Evolutionary conservation across 2,888 invertebrate genomes (phyloP), one percentile per base, ranked within the genome.

Genomic region (Selenia dentaria): DNA sequence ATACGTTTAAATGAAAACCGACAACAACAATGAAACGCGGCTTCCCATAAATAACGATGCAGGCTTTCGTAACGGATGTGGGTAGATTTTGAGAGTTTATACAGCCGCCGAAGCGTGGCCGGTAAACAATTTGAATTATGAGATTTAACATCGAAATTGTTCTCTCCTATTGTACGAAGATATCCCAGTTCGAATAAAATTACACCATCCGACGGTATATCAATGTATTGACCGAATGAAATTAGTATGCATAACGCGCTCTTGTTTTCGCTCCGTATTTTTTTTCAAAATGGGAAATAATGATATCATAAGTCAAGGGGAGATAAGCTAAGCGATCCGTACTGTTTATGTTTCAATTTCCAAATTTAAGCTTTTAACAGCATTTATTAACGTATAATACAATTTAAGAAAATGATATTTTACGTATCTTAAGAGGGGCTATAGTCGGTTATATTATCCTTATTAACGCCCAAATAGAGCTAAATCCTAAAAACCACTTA

Each of bases 1-100:
- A 75, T 83, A 78, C 78, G 79, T 75, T 77, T 73, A 83, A 87
- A 86, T 83, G 78, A 79, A 84, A 83, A 81, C 77, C 75, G 74
- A 83, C 85, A 85, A 79, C 80, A 85, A 87, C 82, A 86, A 88
- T 84, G 84, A 83, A 86, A 83, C 82, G 78, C 79, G 74, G 83
- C 77, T 83, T 79, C 78, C 75, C 84, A 86, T 88, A 86, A 88
- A 89, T 85, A 88, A 89, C 83, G 67, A 70, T 83, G 81, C 81
- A 83, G 79, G 82, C 83, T 83, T 83, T 85, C 81, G 78, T 79
- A 79, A 79, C 81, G 84, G 83, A 87, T 87, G 84, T 83, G 83
- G 82, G 85, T 86, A 83, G 80, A 80, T 82, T 83, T 81, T 79
- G 79, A 83, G 83, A 82, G 83, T 85, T 84, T 83, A 83, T 81